Percentiles rank a stretch among this genome's conserved stretches.
phyloP scores from a whole-genome alignment of 2,113 vertebrate species.

The Aldabrachelys gigantea region DNA sequence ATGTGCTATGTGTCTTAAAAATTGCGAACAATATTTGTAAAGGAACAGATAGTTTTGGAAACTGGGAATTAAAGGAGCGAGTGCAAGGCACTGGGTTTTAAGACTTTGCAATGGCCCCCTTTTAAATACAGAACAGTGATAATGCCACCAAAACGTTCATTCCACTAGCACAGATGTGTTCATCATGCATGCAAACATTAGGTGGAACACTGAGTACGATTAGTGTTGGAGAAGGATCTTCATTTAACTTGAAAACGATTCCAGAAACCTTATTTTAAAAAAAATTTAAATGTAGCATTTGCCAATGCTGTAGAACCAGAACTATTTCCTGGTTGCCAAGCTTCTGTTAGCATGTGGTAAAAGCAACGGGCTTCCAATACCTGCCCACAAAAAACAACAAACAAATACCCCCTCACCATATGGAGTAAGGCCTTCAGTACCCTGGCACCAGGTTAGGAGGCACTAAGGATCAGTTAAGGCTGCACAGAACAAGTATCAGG shows the following conservation, averaged over 20 bases:
- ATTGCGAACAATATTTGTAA: background rate
- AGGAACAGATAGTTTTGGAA: background rate
- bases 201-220: background rate
- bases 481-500: background rate
- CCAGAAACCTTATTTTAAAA: background rate
- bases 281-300: background rate
- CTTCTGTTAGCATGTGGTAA: background rate
- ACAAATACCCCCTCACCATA: background rate
- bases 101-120: background rate
- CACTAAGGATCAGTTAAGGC: background rate
- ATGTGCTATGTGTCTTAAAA: slow-evolving; percentile 54
- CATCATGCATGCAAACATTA: slow-evolving; percentile 2
- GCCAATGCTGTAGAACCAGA: background rate
- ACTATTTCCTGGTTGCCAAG: background rate
- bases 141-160: background rate
- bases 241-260: background rate
- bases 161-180: background rate
- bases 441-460: background rate
- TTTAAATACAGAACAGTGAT: background rate
- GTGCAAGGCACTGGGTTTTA: slow-evolving; percentile 28
- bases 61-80: slow-evolving; percentile 18
- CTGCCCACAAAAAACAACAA: background rate
- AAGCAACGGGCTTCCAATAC: background rate
- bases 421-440: background rate
- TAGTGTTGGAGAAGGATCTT: background rate